Conservation (phyloP, 2,113 vertebrate species). For the Aviceda subcristata region DNA sequence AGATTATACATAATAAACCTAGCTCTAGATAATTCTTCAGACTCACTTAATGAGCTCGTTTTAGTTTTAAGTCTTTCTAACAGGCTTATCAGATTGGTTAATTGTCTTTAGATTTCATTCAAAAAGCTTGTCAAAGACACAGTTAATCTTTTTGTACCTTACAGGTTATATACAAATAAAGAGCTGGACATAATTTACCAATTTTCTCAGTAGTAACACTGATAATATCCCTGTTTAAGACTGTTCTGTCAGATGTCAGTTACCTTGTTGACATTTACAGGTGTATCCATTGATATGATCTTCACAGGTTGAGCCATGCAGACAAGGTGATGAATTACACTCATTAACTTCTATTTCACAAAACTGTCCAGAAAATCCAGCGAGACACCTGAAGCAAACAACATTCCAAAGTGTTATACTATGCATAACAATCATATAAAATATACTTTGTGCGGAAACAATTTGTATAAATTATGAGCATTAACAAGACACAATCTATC, state of each 20-base stretch:
- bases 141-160: neutral
- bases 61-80: neutral
- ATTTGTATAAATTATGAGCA: neutral
- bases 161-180: neutral
- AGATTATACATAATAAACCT: neutral
- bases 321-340: constrained; percentile 82
- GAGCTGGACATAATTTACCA: neutral
- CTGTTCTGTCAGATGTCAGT: neutral
- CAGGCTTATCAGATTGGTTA: neutral
- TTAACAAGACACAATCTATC: neutral
- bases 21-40: neutral
- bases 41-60: neutral
- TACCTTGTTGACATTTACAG: constrained; percentile 82
- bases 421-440: neutral
- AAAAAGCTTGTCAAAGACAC: neutral
- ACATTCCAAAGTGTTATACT: neutral
- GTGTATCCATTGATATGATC: constrained; percentile 81
- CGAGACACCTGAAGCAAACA: constrained; percentile 59
- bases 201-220: neutral
- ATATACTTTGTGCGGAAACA: neutral
- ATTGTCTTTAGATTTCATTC: neutral
- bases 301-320: constrained; percentile 78
- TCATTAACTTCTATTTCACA: constrained; percentile 78
- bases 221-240: neutral
- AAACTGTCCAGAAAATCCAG: constrained; percentile 66